A percentile compares a stretch with the other conserved stretches of the same genome.
Conservation (phyloP, 2,797 vertebrate species). For the Avahi laniger region DNA sequence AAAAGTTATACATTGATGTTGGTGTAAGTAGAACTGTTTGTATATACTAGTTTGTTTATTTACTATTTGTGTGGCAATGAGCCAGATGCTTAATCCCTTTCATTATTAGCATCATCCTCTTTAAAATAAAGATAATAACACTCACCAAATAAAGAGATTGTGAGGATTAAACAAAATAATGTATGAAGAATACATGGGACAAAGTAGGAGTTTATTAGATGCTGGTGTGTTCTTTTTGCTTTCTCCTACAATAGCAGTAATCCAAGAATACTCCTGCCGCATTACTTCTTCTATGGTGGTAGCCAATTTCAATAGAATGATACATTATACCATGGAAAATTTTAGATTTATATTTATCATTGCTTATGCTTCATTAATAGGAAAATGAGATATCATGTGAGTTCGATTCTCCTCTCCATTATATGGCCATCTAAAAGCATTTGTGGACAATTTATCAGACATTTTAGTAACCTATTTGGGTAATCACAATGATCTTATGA, state of each 20-base stretch:
- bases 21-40: not conserved
- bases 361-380: constrained; percentile 56
- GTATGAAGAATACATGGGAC: not conserved
- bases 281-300: not conserved
- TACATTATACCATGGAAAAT: not conserved
- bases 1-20: not conserved
- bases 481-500: constrained; percentile 68
- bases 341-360: not conserved
- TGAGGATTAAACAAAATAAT: not conserved
- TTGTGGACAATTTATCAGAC: constrained; percentile 66
- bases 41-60: not conserved
- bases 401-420: not conserved
- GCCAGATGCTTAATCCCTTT: not conserved
- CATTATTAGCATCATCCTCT: not conserved
- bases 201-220: not conserved
- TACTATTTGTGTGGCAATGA: not conserved
- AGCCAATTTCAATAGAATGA: not conserved
- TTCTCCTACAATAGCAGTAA: not conserved
- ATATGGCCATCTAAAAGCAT: constrained; percentile 50
- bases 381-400: constrained; percentile 63
- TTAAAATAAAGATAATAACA: not conserved
- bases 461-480: constrained; percentile 50
- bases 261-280: not conserved
- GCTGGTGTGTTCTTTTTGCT: not conserved
- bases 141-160: not conserved